Conservation (phyloP, 2,113 vertebrate genomes). For the Oostethus manadensis region DNA sequence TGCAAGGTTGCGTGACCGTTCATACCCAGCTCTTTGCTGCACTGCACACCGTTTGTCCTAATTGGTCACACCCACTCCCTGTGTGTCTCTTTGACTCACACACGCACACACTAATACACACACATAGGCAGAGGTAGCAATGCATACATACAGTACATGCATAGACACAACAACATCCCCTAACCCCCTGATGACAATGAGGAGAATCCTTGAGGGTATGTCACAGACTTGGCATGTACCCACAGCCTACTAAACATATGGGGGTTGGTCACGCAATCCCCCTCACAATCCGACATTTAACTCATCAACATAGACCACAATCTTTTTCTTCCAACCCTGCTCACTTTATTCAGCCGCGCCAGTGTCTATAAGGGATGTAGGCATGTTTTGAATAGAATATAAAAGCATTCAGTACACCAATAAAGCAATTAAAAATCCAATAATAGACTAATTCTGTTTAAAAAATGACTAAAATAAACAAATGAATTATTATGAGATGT, state of each 20-base stretch:
- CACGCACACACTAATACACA: constrained; percentile 13
- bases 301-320: constrained; percentile 13
- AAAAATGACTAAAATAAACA: no score
- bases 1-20: constrained; percentile 54
- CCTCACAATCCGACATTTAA: constrained; percentile 12
- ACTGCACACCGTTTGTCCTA: constrained; percentile 49
- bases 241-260: constrained; percentile 44
- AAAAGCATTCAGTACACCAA: no score
- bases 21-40: constrained; percentile 47
- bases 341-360: neutral
- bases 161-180: constrained; percentile 41
- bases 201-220: constrained; percentile 47
- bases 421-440: no score
- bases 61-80: constrained; percentile 51
- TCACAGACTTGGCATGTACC: constrained; percentile 31
- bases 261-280: constrained; percentile 44
- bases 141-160: constrained; percentile 17
- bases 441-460: no score
- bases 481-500: no score
- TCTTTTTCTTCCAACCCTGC: neutral
- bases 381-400: neutral
- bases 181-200: constrained; percentile 28
- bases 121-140: constrained; percentile 31
- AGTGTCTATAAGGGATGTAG: neutral
- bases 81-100: constrained; percentile 6